Percentiles rank a stretch among this genome's conserved stretches.
Evolutionary conservation across 2,113 vertebrate species (phyloP).

Genomic region (Dolichotis patagonum): DNA sequence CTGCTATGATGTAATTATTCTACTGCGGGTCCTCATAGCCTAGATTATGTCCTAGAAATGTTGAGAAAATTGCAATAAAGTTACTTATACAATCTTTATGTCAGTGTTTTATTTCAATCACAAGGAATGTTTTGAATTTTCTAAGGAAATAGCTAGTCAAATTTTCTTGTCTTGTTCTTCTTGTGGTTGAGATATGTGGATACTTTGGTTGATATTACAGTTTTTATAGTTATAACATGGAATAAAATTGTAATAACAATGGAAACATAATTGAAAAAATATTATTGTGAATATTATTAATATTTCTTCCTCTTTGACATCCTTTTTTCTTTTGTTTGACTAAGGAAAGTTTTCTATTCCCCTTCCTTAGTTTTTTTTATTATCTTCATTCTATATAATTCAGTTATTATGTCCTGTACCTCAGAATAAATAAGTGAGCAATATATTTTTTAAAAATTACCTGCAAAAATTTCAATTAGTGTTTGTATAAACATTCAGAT

Average conservation of each 20-base stretch:
- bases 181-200: neutral
- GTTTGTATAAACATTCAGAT: neutral
- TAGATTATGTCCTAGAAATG: neutral
- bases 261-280: neutral
- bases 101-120: neutral
- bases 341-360: neutral
- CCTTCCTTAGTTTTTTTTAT: neutral
- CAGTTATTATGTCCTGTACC: neutral
- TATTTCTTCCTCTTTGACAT: neutral
- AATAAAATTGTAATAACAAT: slow-evolving; percentile 25
- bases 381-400: neutral
- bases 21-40: neutral
- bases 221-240: neutral
- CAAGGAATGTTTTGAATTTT: slow-evolving; percentile 17
- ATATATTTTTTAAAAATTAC: neutral
- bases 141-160: neutral
- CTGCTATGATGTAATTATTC: neutral
- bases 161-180: neutral
- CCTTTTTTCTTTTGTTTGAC: neutral
- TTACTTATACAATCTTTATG: neutral
- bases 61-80: neutral
- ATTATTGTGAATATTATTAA: neutral
- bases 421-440: neutral
- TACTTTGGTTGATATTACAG: slow-evolving; percentile 8
- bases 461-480: neutral